Evolutionary conservation across 2,113 vertebrate genomes (phyloP).

Genomic region (human): GRCh38 chr3:59511001-59511500

Average conservation of each 20-base stretch:
- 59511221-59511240: background rate
- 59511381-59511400: too few species aligned
- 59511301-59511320: background rate
- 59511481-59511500: too few species aligned
- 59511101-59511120: background rate
- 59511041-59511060: background rate
- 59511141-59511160: background rate
- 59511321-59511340: background rate
- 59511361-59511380: background rate
- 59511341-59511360: background rate
- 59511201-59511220: background rate
- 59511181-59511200: background rate
- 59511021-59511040: background rate
- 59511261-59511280: background rate
- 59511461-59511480: too few species aligned
- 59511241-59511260: fast-evolving
- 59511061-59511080: background rate
- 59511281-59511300: background rate
- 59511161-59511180: background rate
- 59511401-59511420: too few species aligned
- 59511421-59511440: too few species aligned
- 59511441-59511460: too few species aligned
- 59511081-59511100: background rate
- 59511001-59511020: background rate
- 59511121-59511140: background rate